phyloP scores from a whole-genome alignment of 2,888 invertebrate genomes.

The Agonopterix arenella region DNA sequence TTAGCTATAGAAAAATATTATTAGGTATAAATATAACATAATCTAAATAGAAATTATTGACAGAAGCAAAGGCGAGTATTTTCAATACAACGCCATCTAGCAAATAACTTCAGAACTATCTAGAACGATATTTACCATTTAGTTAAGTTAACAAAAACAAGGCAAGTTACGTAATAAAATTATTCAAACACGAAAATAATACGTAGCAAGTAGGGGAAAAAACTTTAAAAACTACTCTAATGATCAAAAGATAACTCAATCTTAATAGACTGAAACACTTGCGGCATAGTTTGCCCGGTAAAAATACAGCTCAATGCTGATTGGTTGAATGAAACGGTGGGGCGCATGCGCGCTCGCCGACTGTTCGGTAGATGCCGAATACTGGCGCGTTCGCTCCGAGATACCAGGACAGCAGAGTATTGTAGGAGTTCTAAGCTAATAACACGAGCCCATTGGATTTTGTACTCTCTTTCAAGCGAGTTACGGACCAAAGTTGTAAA shows the following conservation, averaged over 20 bases:
- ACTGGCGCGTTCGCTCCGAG: conserved; percentile 72
- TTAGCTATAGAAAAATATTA: too few relatives aligned
- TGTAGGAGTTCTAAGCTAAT: conserved; percentile 59
- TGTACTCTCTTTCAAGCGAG: conserved; percentile 13
- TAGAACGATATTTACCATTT: conserved; percentile 20
- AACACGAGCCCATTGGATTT: conserved; percentile 15
- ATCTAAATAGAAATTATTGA: too few relatives aligned
- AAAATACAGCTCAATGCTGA: conserved; percentile 43
- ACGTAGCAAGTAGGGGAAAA: neutral
- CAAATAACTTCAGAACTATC: conserved; percentile 46
- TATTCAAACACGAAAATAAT: neutral
- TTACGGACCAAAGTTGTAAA: conserved; percentile 24
- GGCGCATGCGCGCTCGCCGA: conserved; percentile 69
- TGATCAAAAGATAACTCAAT: neutral
- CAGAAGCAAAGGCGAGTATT: neutral
- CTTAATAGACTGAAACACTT: neutral
- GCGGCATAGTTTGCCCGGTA: conserved; percentile 17
- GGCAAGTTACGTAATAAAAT: neutral
- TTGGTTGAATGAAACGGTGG: conserved; percentile 60
- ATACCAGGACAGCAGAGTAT: conserved; percentile 70
- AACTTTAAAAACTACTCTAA: neutral
- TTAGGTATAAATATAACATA: too few relatives aligned
- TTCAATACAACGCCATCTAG: conserved; percentile 62
- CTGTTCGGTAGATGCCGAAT: conserved; percentile 65
- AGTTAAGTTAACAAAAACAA: neutral